Percentiles rank a stretch among this genome's conserved stretches.
Conservation (phyloP, 2,113 vertebrate genomes). For the Pseudonaja textilis region DNA sequence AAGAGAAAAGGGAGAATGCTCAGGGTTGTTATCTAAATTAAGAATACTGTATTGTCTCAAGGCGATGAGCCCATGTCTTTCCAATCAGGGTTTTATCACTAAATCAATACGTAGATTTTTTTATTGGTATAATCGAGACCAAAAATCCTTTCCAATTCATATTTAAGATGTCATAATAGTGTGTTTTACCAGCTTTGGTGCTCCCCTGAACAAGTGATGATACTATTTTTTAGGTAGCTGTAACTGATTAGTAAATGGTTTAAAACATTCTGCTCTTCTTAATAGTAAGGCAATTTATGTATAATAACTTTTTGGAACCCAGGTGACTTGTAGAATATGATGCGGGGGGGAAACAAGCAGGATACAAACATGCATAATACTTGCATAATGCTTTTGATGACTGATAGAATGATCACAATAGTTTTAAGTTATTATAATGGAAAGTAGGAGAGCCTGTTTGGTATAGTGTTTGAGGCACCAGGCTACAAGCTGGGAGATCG, state of each 20-base stretch:
- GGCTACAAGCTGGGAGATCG: not conserved
- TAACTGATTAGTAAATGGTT: not conserved
- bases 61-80: not conserved
- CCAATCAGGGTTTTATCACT: not conserved
- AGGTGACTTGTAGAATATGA: not conserved
- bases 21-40: not conserved
- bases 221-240: not conserved
- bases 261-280: not conserved
- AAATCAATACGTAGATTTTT: not conserved
- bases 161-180: not conserved
- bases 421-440: not conserved
- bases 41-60: not conserved
- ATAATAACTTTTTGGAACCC: not conserved
- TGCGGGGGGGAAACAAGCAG: not conserved
- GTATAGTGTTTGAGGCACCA: not conserved
- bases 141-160: not conserved
- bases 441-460: not conserved
- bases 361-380: not conserved
- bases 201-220: not conserved
- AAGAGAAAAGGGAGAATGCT: not conserved
- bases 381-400: not conserved
- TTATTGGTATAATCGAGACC: not conserved
- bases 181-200: not conserved
- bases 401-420: not conserved
- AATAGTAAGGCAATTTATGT: not conserved